Evolutionary conservation across 2,113 vertebrate genomes (phyloP), one percentile per base, ranked within the genome.

Genomic region (Melanotaenia duboulayi): DNA sequence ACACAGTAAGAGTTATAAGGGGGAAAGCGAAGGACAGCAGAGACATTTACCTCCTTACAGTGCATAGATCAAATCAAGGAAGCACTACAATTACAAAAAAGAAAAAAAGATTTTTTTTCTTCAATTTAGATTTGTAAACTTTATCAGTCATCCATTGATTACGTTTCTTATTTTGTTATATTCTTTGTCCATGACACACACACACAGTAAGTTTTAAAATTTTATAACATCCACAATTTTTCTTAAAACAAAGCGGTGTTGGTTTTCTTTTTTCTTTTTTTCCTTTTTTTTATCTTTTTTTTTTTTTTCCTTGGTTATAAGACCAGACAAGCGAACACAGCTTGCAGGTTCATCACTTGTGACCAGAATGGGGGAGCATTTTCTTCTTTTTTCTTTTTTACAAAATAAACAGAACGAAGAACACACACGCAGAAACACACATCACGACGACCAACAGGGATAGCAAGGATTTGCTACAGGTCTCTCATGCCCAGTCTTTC

Each of bases 1-100:
- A 70, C 61, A 13, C 78, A 70, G 66, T 48, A 24, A 40, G 67
- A 71, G 78, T 79, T 65, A 58, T 52, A 42, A 44, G 57, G 55
- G 83, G 63, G 19, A 58, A 82, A 81, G 84, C 63, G 86, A 69
- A 84, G 77, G 76, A 75, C 80, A 86, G 87, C 63, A 84, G 86
- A 90, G 90, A 65, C 94, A 92, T 60, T 91, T 92, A 93, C 94
- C 95, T 96, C 95, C 93, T 83, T 92, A 96, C 95, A 93, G 96
- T 99, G 98, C 98, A 98, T 97, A 99, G 98, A 97, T 97, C 92
- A 97, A 97, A 96, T 96, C 93, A 97, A 97, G 96, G 97, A 98
- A 99, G 97, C 96, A 96, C 94, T 97, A 95, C 90, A 93, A 88
- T 93, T 93, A 94, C 87, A 91, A 93, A 92, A 89, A 91, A 87